Evolutionary conservation across 2,888 invertebrate species (phyloP).

Genomic region (Drosophila infuscata): DNA sequence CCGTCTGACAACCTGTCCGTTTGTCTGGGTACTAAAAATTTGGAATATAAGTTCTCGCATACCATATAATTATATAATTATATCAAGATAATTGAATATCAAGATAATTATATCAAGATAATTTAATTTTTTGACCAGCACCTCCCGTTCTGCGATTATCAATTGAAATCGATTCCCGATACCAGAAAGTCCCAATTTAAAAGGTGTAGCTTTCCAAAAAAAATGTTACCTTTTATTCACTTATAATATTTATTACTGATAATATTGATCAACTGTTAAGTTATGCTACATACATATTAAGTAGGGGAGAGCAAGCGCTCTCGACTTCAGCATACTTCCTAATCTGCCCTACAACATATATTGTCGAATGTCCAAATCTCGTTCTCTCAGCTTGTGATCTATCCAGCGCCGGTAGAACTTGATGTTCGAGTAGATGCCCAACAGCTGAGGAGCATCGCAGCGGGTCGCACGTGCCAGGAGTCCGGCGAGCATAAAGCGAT

Average conservation of each 20-base stretch:
- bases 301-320: neutral
- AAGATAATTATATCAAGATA: no score
- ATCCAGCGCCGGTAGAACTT: slow-evolving; percentile 63
- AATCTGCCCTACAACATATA: slow-evolving; percentile 45
- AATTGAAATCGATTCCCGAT: neutral
- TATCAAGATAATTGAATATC: no score
- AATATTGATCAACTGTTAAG: neutral
- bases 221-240: no score
- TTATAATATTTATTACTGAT: no score
- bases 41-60: neutral
- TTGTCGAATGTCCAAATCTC: slow-evolving; percentile 55
- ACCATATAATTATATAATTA: no score
- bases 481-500: slow-evolving; percentile 57
- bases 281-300: neutral
- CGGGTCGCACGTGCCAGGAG: slow-evolving; percentile 52
- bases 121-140: no score
- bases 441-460: slow-evolving; percentile 58
- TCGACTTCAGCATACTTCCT: neutral
- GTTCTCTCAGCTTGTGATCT: slow-evolving; percentile 58
- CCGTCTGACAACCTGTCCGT: neutral
- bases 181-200: neutral
- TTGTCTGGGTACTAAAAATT: neutral
- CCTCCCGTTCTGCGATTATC: neutral
- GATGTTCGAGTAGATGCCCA: slow-evolving; percentile 62
- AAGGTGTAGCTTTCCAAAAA: neutral